These are phyloP conservation scores for Falco columbarius DNA, from an alignment of 2,797 vertebrate genomes.

Conservation along the genomic window DNA sequence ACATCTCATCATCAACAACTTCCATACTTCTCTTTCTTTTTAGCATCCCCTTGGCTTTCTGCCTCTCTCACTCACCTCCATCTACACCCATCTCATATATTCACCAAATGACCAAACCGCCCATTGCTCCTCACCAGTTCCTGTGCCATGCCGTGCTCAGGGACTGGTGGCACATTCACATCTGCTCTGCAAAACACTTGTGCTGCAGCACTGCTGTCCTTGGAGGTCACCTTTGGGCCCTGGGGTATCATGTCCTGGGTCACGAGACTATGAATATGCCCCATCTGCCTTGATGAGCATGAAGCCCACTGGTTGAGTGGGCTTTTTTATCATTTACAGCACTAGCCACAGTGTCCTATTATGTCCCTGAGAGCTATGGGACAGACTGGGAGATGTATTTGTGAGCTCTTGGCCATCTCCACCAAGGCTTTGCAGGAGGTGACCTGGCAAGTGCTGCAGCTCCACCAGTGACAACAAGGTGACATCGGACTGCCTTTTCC, in stretches of 20 bases:
- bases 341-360: too few relatives aligned
- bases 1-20: neutral
- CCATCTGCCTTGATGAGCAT: neutral
- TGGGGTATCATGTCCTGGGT: neutral
- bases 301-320: neutral
- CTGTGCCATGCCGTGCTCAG: rapidly evolving
- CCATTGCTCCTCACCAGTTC: neutral
- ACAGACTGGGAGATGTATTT: neutral
- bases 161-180: neutral
- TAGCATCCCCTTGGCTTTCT: neutral
- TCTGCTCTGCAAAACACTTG: neutral
- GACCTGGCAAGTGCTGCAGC: neutral
- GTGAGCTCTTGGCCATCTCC: neutral
- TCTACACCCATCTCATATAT: neutral
- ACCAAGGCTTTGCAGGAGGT: neutral
- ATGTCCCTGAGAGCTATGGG: neutral
- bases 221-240: neutral
- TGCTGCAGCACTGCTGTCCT: neutral
- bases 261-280: rapidly evolving
- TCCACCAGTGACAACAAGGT: neutral
- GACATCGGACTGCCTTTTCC: neutral
- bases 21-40: neutral
- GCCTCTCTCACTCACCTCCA: neutral
- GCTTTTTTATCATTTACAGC: too few relatives aligned
- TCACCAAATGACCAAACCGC: neutral